phyloP scores from a whole-genome alignment of 1,140 invertebrate species.

The Melanaphis sacchari region DNA sequence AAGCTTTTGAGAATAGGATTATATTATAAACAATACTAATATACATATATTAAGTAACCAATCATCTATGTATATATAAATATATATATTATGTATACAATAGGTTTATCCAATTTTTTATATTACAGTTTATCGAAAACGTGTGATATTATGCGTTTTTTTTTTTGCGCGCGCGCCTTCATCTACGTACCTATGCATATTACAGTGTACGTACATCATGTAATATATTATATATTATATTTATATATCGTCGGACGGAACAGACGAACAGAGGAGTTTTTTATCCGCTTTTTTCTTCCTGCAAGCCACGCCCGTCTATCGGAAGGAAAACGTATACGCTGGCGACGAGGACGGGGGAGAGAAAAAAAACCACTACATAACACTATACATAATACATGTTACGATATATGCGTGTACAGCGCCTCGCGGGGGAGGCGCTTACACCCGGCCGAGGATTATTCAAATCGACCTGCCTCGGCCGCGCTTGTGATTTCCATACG shows the following conservation, averaged over 20 bases:
- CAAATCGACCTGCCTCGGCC: conserved; percentile 27
- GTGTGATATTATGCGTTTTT: not conserved
- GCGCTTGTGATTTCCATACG: conserved; percentile 16
- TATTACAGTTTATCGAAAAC: not conserved
- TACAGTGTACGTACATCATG: not conserved
- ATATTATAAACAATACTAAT: no score
- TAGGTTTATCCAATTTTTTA: not conserved
- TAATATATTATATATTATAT: not conserved
- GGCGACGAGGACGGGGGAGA: not conserved
- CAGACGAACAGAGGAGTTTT: not conserved
- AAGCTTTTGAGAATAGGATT: not conserved
- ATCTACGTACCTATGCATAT: not conserved
- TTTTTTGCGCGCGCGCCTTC: no score
- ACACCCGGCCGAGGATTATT: not conserved
- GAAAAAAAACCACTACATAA: not conserved
- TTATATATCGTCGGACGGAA: conserved; percentile 22
- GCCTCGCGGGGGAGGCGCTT: conserved; percentile 29
- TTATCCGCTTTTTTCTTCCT: not conserved
- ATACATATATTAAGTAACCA: not conserved
- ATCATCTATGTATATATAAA: not conserved
- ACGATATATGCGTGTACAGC: not conserved
- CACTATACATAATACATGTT: not conserved
- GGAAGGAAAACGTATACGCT: not conserved
- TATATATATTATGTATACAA: no score
- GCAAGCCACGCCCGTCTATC: conserved; percentile 18